Base-by-base conservation (phyloP, 2,797 vertebrate species). In the Orestias chungarensis region DNA sequence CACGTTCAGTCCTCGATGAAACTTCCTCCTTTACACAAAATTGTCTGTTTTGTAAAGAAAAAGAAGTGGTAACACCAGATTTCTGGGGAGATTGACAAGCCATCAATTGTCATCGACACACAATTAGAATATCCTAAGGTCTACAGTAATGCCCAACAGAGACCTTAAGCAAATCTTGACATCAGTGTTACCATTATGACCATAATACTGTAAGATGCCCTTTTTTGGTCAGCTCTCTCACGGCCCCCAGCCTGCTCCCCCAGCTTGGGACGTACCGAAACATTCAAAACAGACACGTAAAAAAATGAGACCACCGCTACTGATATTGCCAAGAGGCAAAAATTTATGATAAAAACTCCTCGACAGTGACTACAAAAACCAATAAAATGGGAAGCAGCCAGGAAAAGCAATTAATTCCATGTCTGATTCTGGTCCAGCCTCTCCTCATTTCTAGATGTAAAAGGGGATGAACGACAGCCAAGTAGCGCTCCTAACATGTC, bases 381-480 rank as follows among this genome's bases (percentile, higher is more conserved):
- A 31, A 31, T 1, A 25, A 1, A 3, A 61, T 1, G 29, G 11
- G 18, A 7, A 66, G 29, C 44, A 66, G 44, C 65, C 65, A 67
- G 23, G 20, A n/a, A 31, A 14, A 68, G 31, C 42, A 55, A 3
- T 44, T 59, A 50, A 6, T 33, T 18, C 81, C 5, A 6, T 72
- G 72, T 74, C 73, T 78, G 59, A 79, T 35, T 31, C 68, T 74
- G 73, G 71, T 35, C 9, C 76, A 20, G 29, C 64, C 59, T 46
- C 29, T 3, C 20, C 11, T 81, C 70, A 85, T 40, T 7, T 38
- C 50, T 33, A 72, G 5, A 35, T 83, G 86, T 0, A 42, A 66
- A 74, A 87, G 17, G 46, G 85, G 81, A 52, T 80, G 73, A 57
- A 77, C 69, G 0, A 76, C 87, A 46, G 87, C 82, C 66, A 88